A percentile compares a stretch with the other conserved stretches of the same genome.
Conservation (phyloP, 2,797 vertebrate genomes). For the Melanogrammus aeglefinus region DNA sequence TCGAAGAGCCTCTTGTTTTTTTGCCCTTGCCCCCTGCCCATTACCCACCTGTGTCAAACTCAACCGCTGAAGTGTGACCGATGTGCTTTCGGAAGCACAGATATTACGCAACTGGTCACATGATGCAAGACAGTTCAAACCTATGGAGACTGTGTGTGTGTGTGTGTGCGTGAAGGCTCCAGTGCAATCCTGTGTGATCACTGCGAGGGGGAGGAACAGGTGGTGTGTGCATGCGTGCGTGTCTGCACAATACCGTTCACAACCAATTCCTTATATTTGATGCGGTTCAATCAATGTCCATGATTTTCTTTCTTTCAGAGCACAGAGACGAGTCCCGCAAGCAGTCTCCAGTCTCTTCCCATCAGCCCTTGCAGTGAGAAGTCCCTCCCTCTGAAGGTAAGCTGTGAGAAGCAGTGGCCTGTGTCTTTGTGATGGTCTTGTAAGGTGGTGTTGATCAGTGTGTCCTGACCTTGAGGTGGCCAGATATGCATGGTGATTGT, state of each 20-base stretch:
- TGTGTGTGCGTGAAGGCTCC: background rate
- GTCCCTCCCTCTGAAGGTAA: constrained; percentile 89
- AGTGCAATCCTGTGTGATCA: too few relatives aligned
- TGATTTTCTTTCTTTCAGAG: constrained; percentile 77
- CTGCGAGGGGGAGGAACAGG: too few relatives aligned
- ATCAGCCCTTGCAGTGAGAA: constrained; percentile 93
- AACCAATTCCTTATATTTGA: background rate
- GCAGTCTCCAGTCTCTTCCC: constrained; percentile 90
- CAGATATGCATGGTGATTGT: too few relatives aligned
- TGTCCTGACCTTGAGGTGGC: too few relatives aligned
- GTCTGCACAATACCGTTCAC: background rate
- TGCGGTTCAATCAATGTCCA: background rate
- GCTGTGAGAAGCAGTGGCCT: background rate
- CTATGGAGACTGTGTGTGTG: background rate
- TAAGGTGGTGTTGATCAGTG: background rate
- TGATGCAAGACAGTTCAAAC: background rate
- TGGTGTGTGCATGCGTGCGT: background rate
- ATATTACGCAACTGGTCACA: constrained; percentile 31
- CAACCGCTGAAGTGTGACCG: constrained; percentile 33
- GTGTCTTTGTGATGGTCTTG: constrained; percentile 30
- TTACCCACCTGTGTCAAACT: constrained; percentile 41
- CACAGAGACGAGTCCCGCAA: constrained; percentile 88
- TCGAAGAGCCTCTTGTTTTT: constrained; percentile 16
- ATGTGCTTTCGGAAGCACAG: constrained; percentile 30
- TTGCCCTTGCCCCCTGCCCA: constrained; percentile 33